Conservation (phyloP, 2,888 invertebrate genomes). For the Phaedon cochleariae region DNA sequence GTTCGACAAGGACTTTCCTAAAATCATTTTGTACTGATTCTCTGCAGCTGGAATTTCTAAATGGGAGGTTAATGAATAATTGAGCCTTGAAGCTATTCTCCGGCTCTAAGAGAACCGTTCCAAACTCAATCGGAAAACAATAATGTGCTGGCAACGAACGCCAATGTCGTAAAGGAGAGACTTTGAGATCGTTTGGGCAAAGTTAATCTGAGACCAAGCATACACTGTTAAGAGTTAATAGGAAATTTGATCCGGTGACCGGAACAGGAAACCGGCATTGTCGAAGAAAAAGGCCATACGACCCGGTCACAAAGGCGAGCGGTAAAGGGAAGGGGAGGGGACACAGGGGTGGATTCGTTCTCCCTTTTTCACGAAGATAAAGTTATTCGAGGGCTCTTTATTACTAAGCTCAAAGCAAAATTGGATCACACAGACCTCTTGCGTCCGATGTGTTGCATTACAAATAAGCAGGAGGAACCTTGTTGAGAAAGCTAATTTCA, state of each 20-base stretch:
- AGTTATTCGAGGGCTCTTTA: too few species aligned
- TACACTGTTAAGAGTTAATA: slow-evolving; percentile 21
- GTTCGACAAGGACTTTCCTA: too few species aligned
- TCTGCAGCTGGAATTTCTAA: too few species aligned
- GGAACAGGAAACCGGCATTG: slow-evolving; percentile 14
- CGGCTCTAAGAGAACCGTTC: neutral
- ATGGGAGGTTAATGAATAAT: neutral
- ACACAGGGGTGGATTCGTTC: too few species aligned
- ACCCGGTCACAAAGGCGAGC: neutral
- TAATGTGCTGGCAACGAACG: neutral
- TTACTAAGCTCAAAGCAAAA: too few species aligned
- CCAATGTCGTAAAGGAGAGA: neutral
- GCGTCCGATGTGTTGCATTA: neutral
- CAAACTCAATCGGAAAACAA: neutral
- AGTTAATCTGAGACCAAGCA: neutral
- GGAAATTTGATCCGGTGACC: slow-evolving; percentile 20
- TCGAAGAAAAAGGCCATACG: slow-evolving; percentile 18
- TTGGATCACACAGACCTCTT: too few species aligned
- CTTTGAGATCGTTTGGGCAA: neutral
- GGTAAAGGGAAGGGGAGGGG: neutral
- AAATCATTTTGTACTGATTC: too few species aligned
- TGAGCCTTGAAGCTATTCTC: neutral
- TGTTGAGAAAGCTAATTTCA: too few species aligned
- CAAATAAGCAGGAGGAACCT: too few species aligned
- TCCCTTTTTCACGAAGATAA: too few species aligned